Evolutionary conservation across 2,113 vertebrate genomes (phyloP), one percentile per base, ranked within the genome.

Genomic region (Calypte anna): DNA sequence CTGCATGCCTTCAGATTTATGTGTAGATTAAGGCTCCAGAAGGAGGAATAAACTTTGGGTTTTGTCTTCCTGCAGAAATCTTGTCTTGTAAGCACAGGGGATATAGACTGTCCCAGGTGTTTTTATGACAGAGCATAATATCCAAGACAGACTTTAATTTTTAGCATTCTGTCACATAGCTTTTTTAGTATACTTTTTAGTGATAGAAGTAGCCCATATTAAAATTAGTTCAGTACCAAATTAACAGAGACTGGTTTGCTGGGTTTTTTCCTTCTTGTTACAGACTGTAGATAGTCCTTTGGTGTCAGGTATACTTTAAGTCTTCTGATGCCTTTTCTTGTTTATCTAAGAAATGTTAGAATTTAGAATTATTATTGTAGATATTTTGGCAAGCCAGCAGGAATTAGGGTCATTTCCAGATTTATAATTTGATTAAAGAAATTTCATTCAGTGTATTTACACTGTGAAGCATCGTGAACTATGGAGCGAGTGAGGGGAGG

Each of bases 371-470:
- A 72, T 73, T 87, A 81, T 77, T 95, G 46, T 16, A 95, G 82
- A 68, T 95, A 59, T 77, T 96, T 88, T 79, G 30, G 33, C 80
- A 97, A 95, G 28, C 40, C 88, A 31, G 82, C 43, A 27, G 53
- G 79, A 67, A 51, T 57, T 36, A 17, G 21, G 36, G 94, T 95
- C 43, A 70, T 92, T 91, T 76, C 25, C 58, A 91, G 44, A 40
- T 91, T 86, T 66, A n/a, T 93, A 95, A 96, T 97, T 96, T 84
- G 20, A 83, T 84, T 54, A 89, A 94, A 95, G 58, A 73, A 9
- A 57, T 63, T 93, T 82, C 75, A 68, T 93, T 94, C 91, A 81
- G 22, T 48, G 30, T 21, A 30, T 67, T 96, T 94, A 83, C 64
- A 79, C 50, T 54, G 23, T 62, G 44, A 53, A 80, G 5, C 14